These are phyloP conservation scores for Lysiphlebus fabarum DNA, from an alignment of 1,140 invertebrate genomes.

Conservation along the genomic window DNA sequence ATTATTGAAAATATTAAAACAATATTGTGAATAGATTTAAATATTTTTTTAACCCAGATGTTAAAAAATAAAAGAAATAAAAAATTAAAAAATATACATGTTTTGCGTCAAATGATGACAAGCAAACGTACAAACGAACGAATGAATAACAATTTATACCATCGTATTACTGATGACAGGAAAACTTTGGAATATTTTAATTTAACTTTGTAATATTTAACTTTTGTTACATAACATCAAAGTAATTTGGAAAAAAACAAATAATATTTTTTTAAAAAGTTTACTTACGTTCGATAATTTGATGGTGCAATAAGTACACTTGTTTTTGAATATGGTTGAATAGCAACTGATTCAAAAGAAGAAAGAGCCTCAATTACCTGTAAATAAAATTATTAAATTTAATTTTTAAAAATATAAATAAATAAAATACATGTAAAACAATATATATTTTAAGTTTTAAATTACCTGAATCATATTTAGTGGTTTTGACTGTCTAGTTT, in stretches of 20 bases:
- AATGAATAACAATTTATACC: too few species aligned
- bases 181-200: too few species aligned
- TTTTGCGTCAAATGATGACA: background rate
- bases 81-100: too few species aligned
- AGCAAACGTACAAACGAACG: background rate
- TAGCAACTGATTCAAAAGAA: slow-evolving; percentile 46
- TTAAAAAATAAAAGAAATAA: background rate
- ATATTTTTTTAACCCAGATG: slow-evolving; percentile 13
- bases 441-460: background rate
- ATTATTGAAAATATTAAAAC: background rate
- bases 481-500: slow-evolving; percentile 32
- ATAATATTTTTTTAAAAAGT: too few species aligned
- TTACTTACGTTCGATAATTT: slow-evolving; percentile 49
- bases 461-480: slow-evolving; percentile 32
- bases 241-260: background rate
- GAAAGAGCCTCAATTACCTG: slow-evolving; percentile 49
- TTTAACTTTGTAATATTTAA: too few species aligned
- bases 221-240: too few species aligned
- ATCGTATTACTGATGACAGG: background rate
- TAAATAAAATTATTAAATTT: slow-evolving; percentile 23
- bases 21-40: background rate
- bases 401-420: slow-evolving; percentile 17
- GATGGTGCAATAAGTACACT: slow-evolving; percentile 48
- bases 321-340: slow-evolving; percentile 39
- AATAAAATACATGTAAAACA: slow-evolving; percentile 6